Conservation (phyloP, 2,113 vertebrate genomes). For the Delphinus delphis region DNA sequence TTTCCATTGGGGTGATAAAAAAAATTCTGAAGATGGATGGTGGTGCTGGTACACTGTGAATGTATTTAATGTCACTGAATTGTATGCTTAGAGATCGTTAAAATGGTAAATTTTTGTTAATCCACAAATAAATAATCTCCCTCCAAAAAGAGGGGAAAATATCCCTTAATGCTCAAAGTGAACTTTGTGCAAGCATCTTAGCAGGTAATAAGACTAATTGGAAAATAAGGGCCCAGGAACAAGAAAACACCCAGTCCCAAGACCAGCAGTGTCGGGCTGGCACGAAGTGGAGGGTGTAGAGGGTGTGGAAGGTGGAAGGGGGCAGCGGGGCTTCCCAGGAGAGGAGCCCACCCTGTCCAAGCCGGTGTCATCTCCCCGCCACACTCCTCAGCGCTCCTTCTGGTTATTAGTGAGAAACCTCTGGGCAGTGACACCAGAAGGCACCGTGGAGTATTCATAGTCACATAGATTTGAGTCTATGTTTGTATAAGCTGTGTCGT, state of each 20-base stretch:
- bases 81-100: neutral
- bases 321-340: neutral
- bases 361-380: rapidly evolving
- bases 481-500: neutral
- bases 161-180: neutral
- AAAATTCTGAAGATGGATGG: neutral
- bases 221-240: neutral
- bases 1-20: neutral
- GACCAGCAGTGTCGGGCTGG: neutral
- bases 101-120: neutral
- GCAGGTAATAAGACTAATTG: neutral
- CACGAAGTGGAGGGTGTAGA: too few species aligned
- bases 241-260: neutral
- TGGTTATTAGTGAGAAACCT: neutral
- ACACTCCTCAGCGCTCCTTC: rapidly evolving
- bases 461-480: neutral
- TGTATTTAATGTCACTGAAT: neutral
- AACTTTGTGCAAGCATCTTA: neutral
- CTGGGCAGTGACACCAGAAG: neutral
- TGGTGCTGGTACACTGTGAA: neutral
- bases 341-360: too few species aligned
- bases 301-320: neutral
- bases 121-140: neutral
- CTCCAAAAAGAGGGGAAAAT: neutral
- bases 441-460: neutral